Evolutionary conservation across 2,113 vertebrate species (phyloP).

Genomic region (Bagarius yarrelli): DNA sequence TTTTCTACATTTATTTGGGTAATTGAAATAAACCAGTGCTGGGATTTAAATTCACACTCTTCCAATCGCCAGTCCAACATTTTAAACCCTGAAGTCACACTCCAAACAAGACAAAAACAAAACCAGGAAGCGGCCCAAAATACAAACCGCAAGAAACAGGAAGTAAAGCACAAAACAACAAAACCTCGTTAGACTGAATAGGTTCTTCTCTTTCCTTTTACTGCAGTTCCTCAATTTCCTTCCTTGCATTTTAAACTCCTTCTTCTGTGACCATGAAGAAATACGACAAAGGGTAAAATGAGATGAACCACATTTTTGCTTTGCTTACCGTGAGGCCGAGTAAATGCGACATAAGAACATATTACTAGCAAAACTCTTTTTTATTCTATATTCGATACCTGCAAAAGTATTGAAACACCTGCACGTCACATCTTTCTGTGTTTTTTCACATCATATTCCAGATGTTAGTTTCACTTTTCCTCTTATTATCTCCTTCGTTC

Average conservation of each 20-base stretch:
- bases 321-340: background rate
- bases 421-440: too few species aligned
- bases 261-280: background rate
- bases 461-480: too few species aligned
- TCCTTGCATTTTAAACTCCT: background rate
- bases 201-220: background rate
- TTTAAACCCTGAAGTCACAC: background rate
- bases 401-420: too few species aligned
- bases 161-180: constrained; percentile 12
- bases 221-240: background rate
- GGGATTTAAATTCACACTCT: too few species aligned
- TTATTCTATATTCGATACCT: too few species aligned
- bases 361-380: too few species aligned
- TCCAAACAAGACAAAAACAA: constrained; percentile 17
- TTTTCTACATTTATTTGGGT: too few species aligned
- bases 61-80: too few species aligned
- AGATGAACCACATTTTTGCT: background rate
- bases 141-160: background rate
- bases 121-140: constrained; percentile 11
- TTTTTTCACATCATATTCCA: too few species aligned
- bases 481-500: too few species aligned
- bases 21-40: too few species aligned
- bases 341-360: too few species aligned
- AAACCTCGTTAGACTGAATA: background rate
- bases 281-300: background rate